A percentile compares a stretch with the other conserved stretches of the same genome.
These are phyloP conservation scores for Himantopus leucocephalus DNA, from an alignment of 2,113 vertebrate genomes.

Conservation along the genomic window DNA sequence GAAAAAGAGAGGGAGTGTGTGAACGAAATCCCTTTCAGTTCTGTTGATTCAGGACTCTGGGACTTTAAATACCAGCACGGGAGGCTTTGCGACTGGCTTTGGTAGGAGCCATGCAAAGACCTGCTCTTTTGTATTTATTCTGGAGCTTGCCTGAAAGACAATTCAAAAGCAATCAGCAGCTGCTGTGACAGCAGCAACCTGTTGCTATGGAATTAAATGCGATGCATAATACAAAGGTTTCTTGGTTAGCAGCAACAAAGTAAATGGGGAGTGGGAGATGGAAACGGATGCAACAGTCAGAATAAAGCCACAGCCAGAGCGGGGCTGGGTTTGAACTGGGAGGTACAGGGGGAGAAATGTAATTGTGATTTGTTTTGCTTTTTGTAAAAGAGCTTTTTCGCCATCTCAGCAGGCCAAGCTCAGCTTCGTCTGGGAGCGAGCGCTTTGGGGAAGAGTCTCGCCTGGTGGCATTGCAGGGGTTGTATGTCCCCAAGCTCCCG, in stretches of 20 bases:
- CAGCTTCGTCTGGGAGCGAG: background rate
- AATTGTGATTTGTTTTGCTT: background rate
- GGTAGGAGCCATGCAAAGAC: background rate
- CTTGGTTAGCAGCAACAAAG: constrained; percentile 26
- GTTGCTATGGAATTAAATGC: constrained; percentile 66
- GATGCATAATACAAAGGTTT: constrained; percentile 43
- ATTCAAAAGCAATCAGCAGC: constrained; percentile 58
- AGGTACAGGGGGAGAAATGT: background rate
- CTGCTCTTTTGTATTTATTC: constrained; percentile 55
- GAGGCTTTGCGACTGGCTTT: constrained; percentile 5
- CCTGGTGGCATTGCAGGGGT: background rate
- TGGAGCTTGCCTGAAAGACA: constrained; percentile 45
- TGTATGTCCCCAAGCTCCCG: background rate
- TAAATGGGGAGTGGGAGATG: background rate
- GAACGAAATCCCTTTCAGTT: constrained; percentile 42
- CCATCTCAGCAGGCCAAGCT: constrained; percentile 5
- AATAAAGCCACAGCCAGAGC: background rate
- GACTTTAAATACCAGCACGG: constrained; percentile 13
- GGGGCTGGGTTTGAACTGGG: background rate
- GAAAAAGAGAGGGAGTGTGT: background rate
- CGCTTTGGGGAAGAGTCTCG: background rate
- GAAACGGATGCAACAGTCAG: background rate
- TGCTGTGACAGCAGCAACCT: constrained; percentile 48
- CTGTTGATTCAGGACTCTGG: constrained; percentile 10
- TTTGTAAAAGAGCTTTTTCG: background rate